A percentile compares a stretch with the other conserved stretches of the same genome.
Evolutionary conservation across 2,888 invertebrate species (phyloP).

Genomic region (Chymomyza procnemis): DNA sequence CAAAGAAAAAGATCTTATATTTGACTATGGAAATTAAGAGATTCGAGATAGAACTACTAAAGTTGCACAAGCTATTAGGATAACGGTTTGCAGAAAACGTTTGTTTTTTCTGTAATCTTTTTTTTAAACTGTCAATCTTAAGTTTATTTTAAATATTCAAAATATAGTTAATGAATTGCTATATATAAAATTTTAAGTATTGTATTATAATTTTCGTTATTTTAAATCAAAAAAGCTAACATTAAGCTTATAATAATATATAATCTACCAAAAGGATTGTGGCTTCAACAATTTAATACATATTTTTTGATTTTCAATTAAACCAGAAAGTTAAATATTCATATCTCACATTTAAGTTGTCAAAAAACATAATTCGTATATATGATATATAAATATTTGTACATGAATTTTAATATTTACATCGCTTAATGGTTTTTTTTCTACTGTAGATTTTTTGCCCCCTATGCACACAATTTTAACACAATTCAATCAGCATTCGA

Average conservation of each 20-base stretch:
- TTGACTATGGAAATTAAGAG: constrained; percentile 77
- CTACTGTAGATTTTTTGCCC: constrained; percentile 38
- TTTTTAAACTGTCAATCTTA: too few species aligned
- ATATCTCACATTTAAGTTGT: constrained; percentile 54
- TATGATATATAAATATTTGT: constrained; percentile 48
- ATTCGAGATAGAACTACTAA: constrained; percentile 73
- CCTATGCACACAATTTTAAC: constrained; percentile 66
- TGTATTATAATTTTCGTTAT: too few species aligned
- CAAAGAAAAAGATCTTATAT: constrained; percentile 79
- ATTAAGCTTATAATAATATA: background rate
- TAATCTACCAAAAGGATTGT: constrained; percentile 28
- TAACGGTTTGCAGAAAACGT: too few species aligned
- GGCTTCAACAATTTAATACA: constrained; percentile 2
- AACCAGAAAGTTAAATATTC: constrained; percentile 41
- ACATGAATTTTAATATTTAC: constrained; percentile 59
- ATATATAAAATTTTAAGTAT: too few species aligned
- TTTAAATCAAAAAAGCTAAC: background rate
- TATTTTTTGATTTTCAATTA: constrained; percentile 7
- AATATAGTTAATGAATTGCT: too few species aligned
- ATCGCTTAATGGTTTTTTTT: constrained; percentile 15
- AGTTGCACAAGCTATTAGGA: too few species aligned
- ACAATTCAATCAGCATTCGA: constrained; percentile 72
- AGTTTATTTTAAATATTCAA: too few species aligned
- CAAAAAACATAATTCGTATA: constrained; percentile 49
- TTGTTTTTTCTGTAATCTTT: too few species aligned